phyloP scores from a whole-genome alignment of 2,888 invertebrate genomes.

The Oligia latruncula region DNA sequence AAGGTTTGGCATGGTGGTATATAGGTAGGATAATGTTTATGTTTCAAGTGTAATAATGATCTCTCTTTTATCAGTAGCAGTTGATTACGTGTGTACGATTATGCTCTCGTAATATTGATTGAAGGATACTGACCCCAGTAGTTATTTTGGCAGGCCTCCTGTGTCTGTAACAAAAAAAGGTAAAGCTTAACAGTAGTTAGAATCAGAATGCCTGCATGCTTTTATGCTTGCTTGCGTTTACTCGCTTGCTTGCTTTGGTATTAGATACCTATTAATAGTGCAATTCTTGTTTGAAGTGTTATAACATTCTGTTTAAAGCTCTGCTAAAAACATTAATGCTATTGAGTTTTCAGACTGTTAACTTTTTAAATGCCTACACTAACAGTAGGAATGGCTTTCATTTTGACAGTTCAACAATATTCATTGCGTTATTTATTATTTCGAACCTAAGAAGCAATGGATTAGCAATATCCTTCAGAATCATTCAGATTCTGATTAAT shows the following conservation, averaged over 20 bases:
- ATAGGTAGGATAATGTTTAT: background rate
- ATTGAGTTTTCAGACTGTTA: background rate
- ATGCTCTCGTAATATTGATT: conserved; percentile 3
- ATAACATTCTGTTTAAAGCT: background rate
- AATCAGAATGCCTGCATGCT: background rate
- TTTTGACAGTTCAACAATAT: too few species aligned
- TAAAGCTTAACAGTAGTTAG: background rate
- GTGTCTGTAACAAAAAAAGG: conserved; percentile 63
- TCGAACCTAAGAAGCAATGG: too few species aligned
- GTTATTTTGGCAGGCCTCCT: conserved; percentile 47
- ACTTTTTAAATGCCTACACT: background rate
- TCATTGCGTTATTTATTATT: too few species aligned
- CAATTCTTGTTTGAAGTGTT: background rate
- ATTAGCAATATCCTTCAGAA: too few species aligned
- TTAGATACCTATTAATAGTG: too few species aligned
- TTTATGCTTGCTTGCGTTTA: background rate
- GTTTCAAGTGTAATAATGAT: conserved; percentile 1
- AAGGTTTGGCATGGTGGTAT: too few species aligned
- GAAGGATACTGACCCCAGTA: conserved; percentile 68
- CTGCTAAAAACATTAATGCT: background rate
- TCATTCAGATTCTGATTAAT: too few species aligned
- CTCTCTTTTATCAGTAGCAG: background rate
- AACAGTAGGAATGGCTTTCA: too few species aligned
- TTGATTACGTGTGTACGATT: conserved; percentile 1
- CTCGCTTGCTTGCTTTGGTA: background rate